phyloP scores from a whole-genome alignment of 2,797 vertebrate genomes.

The Tragelaphus eurycerus region DNA sequence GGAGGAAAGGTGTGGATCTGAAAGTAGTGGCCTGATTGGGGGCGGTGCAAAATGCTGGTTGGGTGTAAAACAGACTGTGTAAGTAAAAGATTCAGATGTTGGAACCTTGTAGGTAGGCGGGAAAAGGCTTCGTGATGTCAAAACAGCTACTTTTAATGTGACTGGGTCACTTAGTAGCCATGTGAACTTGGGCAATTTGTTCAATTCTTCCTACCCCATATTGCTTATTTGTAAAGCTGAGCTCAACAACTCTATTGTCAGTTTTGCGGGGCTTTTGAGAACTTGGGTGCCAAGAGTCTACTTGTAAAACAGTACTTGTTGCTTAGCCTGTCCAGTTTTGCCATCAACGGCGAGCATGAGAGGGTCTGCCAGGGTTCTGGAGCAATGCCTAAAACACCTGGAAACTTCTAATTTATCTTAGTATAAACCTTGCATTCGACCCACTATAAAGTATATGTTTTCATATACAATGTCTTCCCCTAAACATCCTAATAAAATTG shows the following conservation, averaged over 20 bases:
- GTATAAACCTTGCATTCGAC: background rate
- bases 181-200: constrained; percentile 10
- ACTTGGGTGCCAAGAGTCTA: background rate
- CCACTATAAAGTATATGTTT: background rate
- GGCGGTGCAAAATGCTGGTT: background rate
- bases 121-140: background rate
- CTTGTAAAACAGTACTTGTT: background rate
- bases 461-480: background rate
- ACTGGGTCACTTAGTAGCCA: background rate
- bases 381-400: background rate
- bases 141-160: background rate
- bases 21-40: background rate
- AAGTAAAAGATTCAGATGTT: background rate
- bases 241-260: background rate
- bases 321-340: background rate
- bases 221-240: background rate
- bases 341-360: background rate
- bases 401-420: constrained; percentile 3
- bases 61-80: background rate
- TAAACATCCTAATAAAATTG: background rate
- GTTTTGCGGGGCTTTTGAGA: background rate
- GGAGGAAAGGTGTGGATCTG: background rate
- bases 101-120: background rate
- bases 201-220: background rate
- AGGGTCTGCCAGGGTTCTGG: background rate